Percentiles rank a stretch among this genome's conserved stretches.
These are phyloP conservation scores for Cryptus armator DNA, from an alignment of 2,888 invertebrate species.

Conservation along the genomic window DNA sequence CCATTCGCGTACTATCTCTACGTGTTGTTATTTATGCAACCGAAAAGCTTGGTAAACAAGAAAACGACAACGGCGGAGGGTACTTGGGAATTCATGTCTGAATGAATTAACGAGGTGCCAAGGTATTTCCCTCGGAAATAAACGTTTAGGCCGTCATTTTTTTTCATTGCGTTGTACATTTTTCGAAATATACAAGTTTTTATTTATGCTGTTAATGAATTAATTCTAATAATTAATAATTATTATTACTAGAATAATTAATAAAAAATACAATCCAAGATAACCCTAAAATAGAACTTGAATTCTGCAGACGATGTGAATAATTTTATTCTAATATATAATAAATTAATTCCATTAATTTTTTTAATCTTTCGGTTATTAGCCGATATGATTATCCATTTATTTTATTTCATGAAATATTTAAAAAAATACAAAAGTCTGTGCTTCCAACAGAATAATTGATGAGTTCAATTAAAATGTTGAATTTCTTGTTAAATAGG, in stretches of 20 bases:
- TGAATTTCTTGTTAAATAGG: no score
- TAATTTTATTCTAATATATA: no score
- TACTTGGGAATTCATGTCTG: neutral
- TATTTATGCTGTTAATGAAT: neutral
- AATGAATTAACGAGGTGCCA: neutral
- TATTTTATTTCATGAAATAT: no score
- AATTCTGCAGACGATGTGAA: no score
- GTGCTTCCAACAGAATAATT: no score
- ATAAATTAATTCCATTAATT: no score
- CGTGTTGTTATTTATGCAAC: constrained; percentile 26
- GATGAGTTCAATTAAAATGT: no score
- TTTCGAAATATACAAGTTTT: neutral
- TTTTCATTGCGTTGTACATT: neutral
- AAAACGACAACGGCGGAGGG: neutral
- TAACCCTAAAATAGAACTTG: no score
- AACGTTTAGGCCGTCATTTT: neutral
- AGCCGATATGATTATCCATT: no score
- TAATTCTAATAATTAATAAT: neutral
- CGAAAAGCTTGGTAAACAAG: neutral
- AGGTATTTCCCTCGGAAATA: neutral
- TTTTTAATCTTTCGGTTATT: no score
- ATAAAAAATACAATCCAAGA: no score
- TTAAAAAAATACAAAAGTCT: no score
- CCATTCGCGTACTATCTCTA: neutral
- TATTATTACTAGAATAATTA: neutral